Evolutionary conservation across 1,140 invertebrate genomes (phyloP).

Genomic region (Tetragonula clypearis): DNA sequence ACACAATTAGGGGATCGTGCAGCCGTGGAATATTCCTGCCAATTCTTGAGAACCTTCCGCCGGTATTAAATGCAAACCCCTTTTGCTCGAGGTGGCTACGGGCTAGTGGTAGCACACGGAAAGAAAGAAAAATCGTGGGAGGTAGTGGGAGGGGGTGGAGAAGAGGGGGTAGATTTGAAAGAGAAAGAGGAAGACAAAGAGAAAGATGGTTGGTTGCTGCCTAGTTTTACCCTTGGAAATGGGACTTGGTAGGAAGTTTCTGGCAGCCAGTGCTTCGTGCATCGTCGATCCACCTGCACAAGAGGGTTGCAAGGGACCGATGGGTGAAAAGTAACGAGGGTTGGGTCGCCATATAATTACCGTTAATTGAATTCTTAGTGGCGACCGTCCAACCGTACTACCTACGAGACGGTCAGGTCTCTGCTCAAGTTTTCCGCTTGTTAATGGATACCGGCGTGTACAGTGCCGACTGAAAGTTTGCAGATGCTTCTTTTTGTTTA

Average conservation of each 20-base stretch:
- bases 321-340: conserved; percentile 59
- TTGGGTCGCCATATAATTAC: conserved; percentile 75
- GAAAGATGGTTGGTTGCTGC: conserved; percentile 22
- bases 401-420: conserved; percentile 30
- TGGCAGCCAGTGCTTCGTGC: conserved; percentile 67
- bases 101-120: conserved; percentile 5
- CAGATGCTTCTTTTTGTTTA: too few relatives aligned
- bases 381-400: conserved; percentile 68
- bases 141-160: neutral
- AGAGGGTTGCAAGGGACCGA: conserved; percentile 49
- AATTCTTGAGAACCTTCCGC: conserved; percentile 76
- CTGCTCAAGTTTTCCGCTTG: conserved; percentile 36
- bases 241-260: conserved; percentile 77
- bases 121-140: neutral
- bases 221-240: conserved; percentile 72
- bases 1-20: conserved; percentile 61
- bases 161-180: too few relatives aligned
- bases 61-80: conserved; percentile 70
- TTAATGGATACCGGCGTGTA: neutral
- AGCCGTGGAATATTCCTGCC: conserved; percentile 63
- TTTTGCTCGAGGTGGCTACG: conserved; percentile 35
- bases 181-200: neutral
- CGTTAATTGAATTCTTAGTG: conserved; percentile 80
- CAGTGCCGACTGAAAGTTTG: too few relatives aligned
- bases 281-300: conserved; percentile 64